Evolutionary conservation across 1,140 invertebrate genomes (phyloP), one percentile per base, ranked within the genome.

Genomic region (Hormaphis cornu): DNA sequence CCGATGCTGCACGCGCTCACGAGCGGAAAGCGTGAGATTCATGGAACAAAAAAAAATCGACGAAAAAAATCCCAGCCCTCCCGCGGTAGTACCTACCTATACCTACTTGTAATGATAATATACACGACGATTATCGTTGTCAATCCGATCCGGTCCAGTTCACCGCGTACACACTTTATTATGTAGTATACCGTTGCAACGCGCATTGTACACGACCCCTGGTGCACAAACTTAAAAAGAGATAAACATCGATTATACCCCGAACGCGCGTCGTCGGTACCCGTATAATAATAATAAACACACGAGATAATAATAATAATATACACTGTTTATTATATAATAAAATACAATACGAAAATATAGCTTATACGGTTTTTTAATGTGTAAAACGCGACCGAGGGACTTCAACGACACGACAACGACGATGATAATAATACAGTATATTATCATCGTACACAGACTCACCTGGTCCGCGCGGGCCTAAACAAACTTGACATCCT

Each of bases 211-310:
- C n/a, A n/a, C 16, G 12, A 63, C 26, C 44, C 16, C 48, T 66
- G 50, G 48, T 50, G 46, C 30, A 44, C 61, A 66, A 66, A 66
- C 22, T 66, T 66, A 20, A 48, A n/a, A n/a, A 33, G 42, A 66
- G 61, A 66, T 66, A 66, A 61, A 66, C 61, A 66, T 66, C 61
- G 61, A 66, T 66, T 66, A 50, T 66, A 35, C 28, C 28, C 28
- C 28, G 18, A 20, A 66, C 28, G 61, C 33, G 61, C 26, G 28
- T 66, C n/a, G n/a, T n/a, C n/a, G n/a, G n/a, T 35, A 63, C 26
- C n/a, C n/a, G n/a, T 66, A 48, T 66, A 66, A 66, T 66, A n/a
- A 46, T n/a, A 10, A n/a, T n/a, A 14, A 37, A 37, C n/a, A n/a
- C n/a, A n/a, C n/a, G n/a, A n/a, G n/a, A n/a, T n/a, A n/a, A n/a